Percentiles rank a stretch among this genome's conserved stretches.
Evolutionary conservation across 2,113 vertebrate species (phyloP).

Genomic region (Catharus bicknelli): DNA sequence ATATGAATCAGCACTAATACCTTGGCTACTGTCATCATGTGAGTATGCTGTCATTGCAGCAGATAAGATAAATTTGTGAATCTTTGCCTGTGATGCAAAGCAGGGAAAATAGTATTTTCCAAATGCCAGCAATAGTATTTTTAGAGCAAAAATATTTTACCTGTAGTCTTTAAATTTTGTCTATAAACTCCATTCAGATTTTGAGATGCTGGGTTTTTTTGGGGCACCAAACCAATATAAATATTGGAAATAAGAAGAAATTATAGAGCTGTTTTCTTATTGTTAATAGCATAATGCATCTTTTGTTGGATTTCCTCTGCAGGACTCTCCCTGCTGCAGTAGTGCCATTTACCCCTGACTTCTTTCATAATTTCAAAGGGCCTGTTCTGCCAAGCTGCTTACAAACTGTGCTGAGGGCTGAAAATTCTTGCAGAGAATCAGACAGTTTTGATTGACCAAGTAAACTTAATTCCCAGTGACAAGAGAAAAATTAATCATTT

Average conservation of each 20-base stretch:
- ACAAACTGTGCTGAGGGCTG: neutral
- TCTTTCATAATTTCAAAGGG: neutral
- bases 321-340: conserved; percentile 17
- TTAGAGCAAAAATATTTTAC: neutral
- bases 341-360: conserved; percentile 24
- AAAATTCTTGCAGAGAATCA: neutral
- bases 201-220: neutral
- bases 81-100: conserved; percentile 12
- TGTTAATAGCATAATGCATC: conserved; percentile 33
- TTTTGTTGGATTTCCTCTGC: conserved; percentile 46
- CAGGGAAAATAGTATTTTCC: neutral
- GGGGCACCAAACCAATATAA: neutral
- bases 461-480: conserved; percentile 13
- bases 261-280: conserved; percentile 26
- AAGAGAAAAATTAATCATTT: conserved; percentile 13
- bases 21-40: conserved; percentile 41
- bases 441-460: neutral
- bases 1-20: conserved; percentile 59
- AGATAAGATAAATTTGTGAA: conserved; percentile 22
- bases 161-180: neutral
- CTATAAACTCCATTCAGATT: neutral
- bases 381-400: neutral
- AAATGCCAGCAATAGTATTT: neutral
- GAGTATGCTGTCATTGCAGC: conserved; percentile 50
- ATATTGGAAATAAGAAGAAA: conserved; percentile 34